A percentile compares a stretch with the other conserved stretches of the same genome.
phyloP scores from a whole-genome alignment of 1,140 invertebrate genomes.

The Centruroides vittatus region DNA sequence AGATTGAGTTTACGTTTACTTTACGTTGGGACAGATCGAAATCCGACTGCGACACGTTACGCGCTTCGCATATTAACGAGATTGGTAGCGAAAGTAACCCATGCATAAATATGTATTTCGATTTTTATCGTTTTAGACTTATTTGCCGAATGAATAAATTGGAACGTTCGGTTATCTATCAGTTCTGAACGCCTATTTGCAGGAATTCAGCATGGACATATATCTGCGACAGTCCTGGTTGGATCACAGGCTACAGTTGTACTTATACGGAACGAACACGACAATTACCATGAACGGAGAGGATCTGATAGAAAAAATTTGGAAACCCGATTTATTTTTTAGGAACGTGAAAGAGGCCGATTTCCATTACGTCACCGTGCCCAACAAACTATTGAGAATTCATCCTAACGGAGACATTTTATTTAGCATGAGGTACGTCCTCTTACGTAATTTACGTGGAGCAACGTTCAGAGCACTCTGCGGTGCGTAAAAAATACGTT shows the following conservation, averaged over 20 bases:
- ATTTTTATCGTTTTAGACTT: no score
- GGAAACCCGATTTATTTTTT: constrained; percentile 29
- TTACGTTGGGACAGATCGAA: no score
- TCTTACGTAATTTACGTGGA: no score
- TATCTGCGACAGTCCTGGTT: constrained; percentile 26
- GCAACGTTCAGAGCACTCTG: no score
- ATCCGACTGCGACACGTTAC: no score
- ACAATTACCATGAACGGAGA: constrained; percentile 9
- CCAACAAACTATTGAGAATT: constrained; percentile 10
- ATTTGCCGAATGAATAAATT: no score
- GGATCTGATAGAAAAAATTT: constrained; percentile 23
- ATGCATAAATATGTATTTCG: no score
- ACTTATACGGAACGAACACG: neutral
- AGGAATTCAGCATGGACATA: constrained; percentile 27
- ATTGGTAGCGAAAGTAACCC: no score
- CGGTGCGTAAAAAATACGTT: no score
- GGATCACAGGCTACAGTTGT: constrained; percentile 21
- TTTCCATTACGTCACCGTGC: constrained; percentile 12
- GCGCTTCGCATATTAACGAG: no score
- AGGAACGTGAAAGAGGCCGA: constrained; percentile 9
- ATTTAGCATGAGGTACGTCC: constrained; percentile 19
- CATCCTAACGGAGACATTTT: constrained; percentile 2
- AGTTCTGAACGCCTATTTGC: neutral
- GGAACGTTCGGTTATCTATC: no score
- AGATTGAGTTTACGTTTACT: no score